A percentile compares a stretch with the other conserved stretches of the same genome.
Evolutionary conservation across 2,113 vertebrate genomes (phyloP).

Genomic region (Pica pica): DNA sequence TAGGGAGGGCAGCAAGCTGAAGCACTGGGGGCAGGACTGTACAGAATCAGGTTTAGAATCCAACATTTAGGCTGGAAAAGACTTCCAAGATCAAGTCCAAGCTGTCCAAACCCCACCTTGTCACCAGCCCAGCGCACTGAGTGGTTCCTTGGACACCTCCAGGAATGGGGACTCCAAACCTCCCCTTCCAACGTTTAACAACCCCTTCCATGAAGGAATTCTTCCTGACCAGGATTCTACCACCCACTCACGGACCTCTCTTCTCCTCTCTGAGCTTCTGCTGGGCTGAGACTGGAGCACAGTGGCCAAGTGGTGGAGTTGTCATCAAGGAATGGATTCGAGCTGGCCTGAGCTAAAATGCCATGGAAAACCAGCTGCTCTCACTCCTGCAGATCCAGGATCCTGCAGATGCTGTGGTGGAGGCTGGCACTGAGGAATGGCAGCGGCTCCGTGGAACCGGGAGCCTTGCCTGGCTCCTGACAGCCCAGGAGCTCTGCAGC

Average conservation of each 20-base stretch:
- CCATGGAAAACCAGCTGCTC: not conserved
- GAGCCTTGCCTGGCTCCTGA: no score
- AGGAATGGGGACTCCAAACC: not conserved
- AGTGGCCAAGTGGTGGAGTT: not conserved
- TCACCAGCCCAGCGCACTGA: not conserved
- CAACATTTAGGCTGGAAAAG: not conserved
- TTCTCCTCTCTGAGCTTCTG: not conserved
- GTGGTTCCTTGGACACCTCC: not conserved
- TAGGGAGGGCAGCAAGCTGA: not conserved
- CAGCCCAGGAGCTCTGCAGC: not conserved
- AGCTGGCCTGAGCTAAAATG: not conserved
- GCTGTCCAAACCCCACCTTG: not conserved
- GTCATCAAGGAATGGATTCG: not conserved
- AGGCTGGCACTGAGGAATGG: not conserved
- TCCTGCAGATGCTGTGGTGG: not conserved
- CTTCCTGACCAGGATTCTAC: not conserved
- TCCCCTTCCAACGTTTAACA: accelerated
- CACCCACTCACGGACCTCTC: accelerated
- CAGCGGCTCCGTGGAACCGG: not conserved
- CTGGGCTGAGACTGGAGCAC: not conserved
- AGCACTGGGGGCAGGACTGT: not conserved
- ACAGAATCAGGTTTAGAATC: not conserved
- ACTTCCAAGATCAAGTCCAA: accelerated
- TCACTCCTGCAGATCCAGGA: not conserved
- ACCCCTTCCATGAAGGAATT: not conserved